Percentiles rank a stretch among this genome's conserved stretches.
Evolutionary conservation across 2,797 vertebrate species (phyloP).

Genomic region (Menidia menidia): DNA sequence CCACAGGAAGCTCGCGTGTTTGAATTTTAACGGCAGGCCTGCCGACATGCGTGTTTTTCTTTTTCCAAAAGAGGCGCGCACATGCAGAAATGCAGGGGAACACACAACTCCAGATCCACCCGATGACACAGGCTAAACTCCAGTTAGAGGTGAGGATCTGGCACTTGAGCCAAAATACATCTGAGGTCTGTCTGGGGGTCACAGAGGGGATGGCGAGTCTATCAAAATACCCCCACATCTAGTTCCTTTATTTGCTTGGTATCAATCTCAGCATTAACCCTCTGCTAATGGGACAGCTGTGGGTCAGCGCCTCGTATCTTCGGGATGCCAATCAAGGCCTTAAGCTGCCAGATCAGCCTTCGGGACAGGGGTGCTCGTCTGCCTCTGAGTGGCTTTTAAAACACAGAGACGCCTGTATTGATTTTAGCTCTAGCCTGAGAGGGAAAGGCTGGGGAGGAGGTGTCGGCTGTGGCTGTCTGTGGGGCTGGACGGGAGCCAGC

Average conservation of each 20-base stretch:
- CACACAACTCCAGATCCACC: not conserved
- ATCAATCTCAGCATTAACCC: constrained; percentile 87
- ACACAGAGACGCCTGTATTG: constrained; percentile 83
- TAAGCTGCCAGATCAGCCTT: constrained; percentile 85
- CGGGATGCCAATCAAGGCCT: constrained; percentile 83
- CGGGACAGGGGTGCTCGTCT: constrained; percentile 81
- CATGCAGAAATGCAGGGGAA: constrained; percentile 3
- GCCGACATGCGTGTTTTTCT: constrained; percentile 36
- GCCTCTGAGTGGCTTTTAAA: constrained; percentile 86
- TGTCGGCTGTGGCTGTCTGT: constrained; percentile 57
- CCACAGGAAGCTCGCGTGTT: constrained; percentile 75
- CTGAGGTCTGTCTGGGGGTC: constrained; percentile 65
- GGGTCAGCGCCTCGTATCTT: constrained; percentile 83
- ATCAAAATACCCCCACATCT: constrained; percentile 81
- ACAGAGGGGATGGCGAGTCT: constrained; percentile 71
- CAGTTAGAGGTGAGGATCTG: constrained; percentile 41
- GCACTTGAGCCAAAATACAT: constrained; percentile 40
- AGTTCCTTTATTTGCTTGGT: constrained; percentile 86
- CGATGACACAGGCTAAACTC: constrained; percentile 4
- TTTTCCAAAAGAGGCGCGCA: constrained; percentile 13
- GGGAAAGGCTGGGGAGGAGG: constrained; percentile 38
- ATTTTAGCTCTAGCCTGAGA: constrained; percentile 80
- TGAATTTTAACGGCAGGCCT: constrained; percentile 60
- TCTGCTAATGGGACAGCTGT: constrained; percentile 87
- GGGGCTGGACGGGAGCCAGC: constrained; percentile 73